These are phyloP conservation scores for Sus scrofa DNA, from an alignment of 2,113 vertebrate species.

Conservation along the genomic window DNA sequence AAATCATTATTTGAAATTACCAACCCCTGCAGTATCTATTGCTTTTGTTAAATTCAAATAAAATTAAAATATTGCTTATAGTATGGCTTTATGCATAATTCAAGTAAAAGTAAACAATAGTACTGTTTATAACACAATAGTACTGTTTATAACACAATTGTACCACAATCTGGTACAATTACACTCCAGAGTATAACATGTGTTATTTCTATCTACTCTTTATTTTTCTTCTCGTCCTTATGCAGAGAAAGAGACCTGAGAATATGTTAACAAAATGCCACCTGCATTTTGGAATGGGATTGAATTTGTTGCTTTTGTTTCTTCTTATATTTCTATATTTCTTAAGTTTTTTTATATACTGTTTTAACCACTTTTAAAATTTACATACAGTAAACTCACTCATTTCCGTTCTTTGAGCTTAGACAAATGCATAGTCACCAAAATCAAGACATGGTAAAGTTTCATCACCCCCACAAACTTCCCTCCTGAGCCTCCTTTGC, in stretches of 20 bases:
- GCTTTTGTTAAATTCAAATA: constrained; percentile 8
- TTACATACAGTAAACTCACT: neutral
- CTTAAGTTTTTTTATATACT: neutral
- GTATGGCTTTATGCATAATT: neutral
- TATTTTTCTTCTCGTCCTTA: neutral
- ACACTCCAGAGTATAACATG: neutral
- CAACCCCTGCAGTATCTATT: neutral
- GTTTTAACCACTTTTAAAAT: neutral
- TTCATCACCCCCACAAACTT: neutral
- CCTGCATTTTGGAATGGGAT: neutral
- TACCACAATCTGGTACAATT: too few species aligned
- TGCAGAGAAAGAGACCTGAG: neutral
- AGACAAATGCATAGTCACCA: neutral
- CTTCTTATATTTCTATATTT: neutral
- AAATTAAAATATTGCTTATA: neutral
- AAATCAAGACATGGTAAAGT: constrained; percentile 1
- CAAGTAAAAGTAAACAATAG: constrained; percentile 12
- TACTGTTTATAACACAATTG: neutral
- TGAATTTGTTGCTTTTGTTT: neutral
- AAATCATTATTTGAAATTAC: neutral
- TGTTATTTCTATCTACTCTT: neutral
- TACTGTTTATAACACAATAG: neutral
- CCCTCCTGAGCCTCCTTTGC: neutral
- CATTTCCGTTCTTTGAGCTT: neutral
- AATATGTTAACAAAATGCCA: neutral